Percentiles rank a stretch among this genome's conserved stretches.
Evolutionary conservation across 2,888 invertebrate species (phyloP).

Genomic region (Lypha dubia): DNA sequence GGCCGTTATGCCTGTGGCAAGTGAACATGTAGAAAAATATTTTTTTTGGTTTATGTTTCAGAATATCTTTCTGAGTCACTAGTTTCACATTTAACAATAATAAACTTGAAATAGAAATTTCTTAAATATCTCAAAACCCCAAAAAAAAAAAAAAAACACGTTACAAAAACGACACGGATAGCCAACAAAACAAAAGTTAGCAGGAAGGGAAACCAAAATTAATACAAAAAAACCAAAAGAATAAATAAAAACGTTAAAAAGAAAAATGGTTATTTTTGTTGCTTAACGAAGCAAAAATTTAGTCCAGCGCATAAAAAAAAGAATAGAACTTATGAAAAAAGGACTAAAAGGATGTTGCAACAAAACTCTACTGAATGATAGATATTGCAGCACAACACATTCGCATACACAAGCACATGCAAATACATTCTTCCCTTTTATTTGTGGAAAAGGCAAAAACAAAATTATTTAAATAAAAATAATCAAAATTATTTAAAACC

Average conservation of each 20-base stretch:
- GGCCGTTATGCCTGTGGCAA: too few relatives aligned
- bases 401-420: neutral
- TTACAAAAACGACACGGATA: neutral
- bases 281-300: constrained; percentile 72
- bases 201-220: constrained; percentile 36
- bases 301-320: constrained; percentile 65
- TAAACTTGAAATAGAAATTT: neutral
- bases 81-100: neutral
- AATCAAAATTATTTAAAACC: constrained; percentile 67
- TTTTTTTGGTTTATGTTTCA: neutral
- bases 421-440: constrained; percentile 22
- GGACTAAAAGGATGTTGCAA: constrained; percentile 52
- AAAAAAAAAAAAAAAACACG: too few relatives aligned
- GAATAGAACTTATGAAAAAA: constrained; percentile 29
- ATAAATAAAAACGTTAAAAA: constrained; percentile 40
- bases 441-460: constrained; percentile 26
- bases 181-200: neutral
- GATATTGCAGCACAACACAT: constrained; percentile 47
- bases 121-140: neutral
- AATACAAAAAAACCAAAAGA: constrained; percentile 40
- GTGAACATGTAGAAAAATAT: too few relatives aligned
- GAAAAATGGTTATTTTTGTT: constrained; percentile 68
- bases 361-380: constrained; percentile 64
- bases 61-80: neutral
- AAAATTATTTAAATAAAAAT: constrained; percentile 30